Conservation (phyloP, 1,140 invertebrate species). For the Neodiprion fabricii region DNA sequence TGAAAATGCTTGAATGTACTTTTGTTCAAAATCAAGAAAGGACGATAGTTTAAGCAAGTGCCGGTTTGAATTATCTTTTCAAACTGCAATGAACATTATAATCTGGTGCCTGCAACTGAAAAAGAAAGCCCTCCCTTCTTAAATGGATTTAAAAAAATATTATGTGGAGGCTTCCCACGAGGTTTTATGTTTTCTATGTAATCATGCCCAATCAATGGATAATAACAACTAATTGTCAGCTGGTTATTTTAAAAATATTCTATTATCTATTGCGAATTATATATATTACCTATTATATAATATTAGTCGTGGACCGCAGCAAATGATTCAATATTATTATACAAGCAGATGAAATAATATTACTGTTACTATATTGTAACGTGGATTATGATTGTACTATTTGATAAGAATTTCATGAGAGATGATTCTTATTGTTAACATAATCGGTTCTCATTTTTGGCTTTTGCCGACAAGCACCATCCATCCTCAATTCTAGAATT, state of each 20-base stretch:
- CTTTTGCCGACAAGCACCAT: background rate
- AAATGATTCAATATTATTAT: conserved; percentile 38
- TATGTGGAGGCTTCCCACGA: conserved; percentile 43
- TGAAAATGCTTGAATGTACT: conserved; percentile 55
- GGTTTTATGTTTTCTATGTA: conserved; percentile 43
- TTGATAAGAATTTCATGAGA: conserved; percentile 44
- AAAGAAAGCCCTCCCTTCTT: conserved; percentile 40
- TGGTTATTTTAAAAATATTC: conserved; percentile 44
- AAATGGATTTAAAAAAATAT: conserved; percentile 25
- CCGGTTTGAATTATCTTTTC: conserved; percentile 51
- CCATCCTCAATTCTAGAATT: background rate
- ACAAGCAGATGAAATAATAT: conserved; percentile 39
- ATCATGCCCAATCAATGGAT: conserved; percentile 41
- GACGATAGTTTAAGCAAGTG: conserved; percentile 54
- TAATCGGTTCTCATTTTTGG: conserved; percentile 38
- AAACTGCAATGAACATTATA: conserved; percentile 51
- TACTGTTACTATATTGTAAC: conserved; percentile 42
- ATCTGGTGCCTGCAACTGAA: conserved; percentile 55
- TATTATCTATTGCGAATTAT: conserved; percentile 41
- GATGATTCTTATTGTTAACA: conserved; percentile 47
- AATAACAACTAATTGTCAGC: conserved; percentile 43
- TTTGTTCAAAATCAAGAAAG: conserved; percentile 58
- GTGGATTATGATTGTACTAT: conserved; percentile 44
- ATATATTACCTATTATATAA: conserved; percentile 40
- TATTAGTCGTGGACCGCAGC: conserved; percentile 43